A percentile compares a stretch with the other conserved stretches of the same genome.
phyloP scores from a whole-genome alignment of 30 jellyfish, hydroid and myxozoan species.

The Pelagia noctiluca region DNA sequence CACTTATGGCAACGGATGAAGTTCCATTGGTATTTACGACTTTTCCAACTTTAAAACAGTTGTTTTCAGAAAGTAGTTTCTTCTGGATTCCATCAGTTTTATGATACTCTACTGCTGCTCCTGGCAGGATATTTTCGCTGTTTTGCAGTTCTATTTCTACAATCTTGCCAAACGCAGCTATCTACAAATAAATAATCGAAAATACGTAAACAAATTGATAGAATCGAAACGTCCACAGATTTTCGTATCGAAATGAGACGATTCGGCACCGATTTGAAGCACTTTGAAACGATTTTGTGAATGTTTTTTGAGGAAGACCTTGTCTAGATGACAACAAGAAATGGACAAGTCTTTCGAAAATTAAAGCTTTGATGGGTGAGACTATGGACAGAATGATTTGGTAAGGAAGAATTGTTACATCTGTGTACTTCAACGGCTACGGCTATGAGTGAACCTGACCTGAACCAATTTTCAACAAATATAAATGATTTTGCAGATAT shows the following conservation, averaged over 20 bases:
- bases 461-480: too few relatives aligned
- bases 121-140: conserved; percentile 42
- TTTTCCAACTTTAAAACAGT: conserved; percentile 62
- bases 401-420: too few relatives aligned
- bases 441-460: too few relatives aligned
- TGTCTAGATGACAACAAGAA: too few relatives aligned
- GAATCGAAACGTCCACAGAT: not conserved
- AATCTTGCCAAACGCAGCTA: conserved; percentile 68
- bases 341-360: too few relatives aligned
- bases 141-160: conserved; percentile 23
- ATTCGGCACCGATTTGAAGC: too few relatives aligned
- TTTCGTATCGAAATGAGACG: not conserved
- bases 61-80: conserved; percentile 24
- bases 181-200: conserved; percentile 32
- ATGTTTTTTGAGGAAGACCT: too few relatives aligned
- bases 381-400: too few relatives aligned
- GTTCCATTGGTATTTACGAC: conserved; percentile 45
- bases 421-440: too few relatives aligned
- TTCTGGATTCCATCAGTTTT: conserved; percentile 51
- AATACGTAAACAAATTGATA: not conserved
- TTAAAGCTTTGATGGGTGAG: too few relatives aligned
- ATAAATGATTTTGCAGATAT: too few relatives aligned
- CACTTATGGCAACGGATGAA: conserved; percentile 73
- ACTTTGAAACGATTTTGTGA: too few relatives aligned
- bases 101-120: conserved; percentile 65